Conservation (phyloP, 2,797 vertebrate genomes). For the Antrozous pallidus region DNA sequence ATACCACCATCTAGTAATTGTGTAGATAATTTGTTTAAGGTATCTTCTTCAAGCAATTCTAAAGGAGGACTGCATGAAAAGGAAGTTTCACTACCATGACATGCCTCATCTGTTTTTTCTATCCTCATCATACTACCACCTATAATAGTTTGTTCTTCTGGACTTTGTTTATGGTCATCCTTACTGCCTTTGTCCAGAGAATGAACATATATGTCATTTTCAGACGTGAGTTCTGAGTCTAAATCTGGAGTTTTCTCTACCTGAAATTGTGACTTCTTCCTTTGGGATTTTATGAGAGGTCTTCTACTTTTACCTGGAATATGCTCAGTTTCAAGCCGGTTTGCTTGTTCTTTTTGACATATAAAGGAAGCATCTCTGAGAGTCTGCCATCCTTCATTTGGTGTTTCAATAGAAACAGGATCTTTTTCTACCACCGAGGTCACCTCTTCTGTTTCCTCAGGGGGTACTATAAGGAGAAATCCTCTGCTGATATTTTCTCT, state of each 20-base stretch:
- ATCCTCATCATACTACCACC: neutral
- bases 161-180: neutral
- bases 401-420: neutral
- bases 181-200: neutral
- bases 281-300: slow-evolving; percentile 31
- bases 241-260: slow-evolving; percentile 41
- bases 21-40: slow-evolving; percentile 83
- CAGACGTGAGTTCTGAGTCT: slow-evolving; percentile 42
- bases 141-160: neutral
- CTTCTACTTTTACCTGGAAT: slow-evolving; percentile 37
- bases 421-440: neutral
- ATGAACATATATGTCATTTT: neutral
- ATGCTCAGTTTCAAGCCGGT: neutral
- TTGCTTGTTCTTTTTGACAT: slow-evolving; percentile 32
- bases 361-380: neutral
- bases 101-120: slow-evolving; percentile 2
- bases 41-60: slow-evolving; percentile 77
- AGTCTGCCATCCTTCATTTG: slow-evolving; percentile 7
- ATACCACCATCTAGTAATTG: slow-evolving; percentile 90
- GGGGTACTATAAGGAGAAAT: neutral
- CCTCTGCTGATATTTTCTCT: neutral
- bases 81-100: neutral
- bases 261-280: neutral
- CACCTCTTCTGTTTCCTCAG: slow-evolving; percentile 39
- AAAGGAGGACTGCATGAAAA: neutral